These are phyloP conservation scores for Heliconius hewitsoni DNA, from an alignment of 1,140 invertebrate genomes.

Conservation along the genomic window DNA sequence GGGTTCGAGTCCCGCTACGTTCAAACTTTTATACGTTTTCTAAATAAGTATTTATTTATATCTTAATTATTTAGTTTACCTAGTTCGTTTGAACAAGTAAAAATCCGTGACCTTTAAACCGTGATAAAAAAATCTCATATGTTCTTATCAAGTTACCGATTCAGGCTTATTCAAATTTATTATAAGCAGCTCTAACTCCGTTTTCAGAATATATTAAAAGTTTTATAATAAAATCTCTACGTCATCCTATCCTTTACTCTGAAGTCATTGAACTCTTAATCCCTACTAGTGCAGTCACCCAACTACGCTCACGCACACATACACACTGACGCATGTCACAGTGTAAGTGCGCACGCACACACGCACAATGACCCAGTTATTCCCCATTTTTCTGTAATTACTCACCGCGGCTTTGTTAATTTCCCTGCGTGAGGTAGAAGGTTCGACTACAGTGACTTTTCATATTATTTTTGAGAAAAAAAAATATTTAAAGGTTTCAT, in stretches of 20 bases:
- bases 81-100: no score
- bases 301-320: constrained; percentile 54
- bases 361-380: constrained; percentile 67
- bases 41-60: no score
- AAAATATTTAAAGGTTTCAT: no score
- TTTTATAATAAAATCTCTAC: constrained; percentile 1
- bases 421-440: constrained; percentile 42
- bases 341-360: constrained; percentile 50
- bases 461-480: constrained; percentile 21
- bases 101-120: no score
- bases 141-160: no score
- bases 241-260: constrained; percentile 29
- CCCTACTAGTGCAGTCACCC: constrained; percentile 38
- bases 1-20: no score
- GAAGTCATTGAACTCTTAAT: constrained; percentile 50
- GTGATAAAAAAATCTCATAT: no score
- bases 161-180: not conserved
- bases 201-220: not conserved
- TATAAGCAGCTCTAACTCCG: not conserved
- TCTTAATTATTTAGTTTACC: no score
- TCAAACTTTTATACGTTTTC: no score
- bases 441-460: constrained; percentile 41
- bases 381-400: constrained; percentile 77
- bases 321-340: constrained; percentile 54
- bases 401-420: constrained; percentile 64